These are phyloP conservation scores for Myathropa florea DNA, from an alignment of 2,888 invertebrate species.

Conservation along the genomic window DNA sequence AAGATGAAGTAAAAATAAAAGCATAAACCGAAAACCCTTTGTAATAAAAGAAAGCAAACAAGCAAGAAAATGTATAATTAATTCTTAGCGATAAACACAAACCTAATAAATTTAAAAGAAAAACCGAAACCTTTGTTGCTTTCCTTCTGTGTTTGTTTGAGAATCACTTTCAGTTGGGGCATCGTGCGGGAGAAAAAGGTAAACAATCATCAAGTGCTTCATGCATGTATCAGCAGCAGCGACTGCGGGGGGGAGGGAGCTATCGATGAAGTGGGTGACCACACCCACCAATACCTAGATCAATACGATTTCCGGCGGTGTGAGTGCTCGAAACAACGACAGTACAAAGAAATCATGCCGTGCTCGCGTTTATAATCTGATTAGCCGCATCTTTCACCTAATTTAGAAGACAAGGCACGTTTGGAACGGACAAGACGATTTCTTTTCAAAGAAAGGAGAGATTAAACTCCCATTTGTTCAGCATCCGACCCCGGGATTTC, in stretches of 20 bases:
- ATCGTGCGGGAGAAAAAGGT: background rate
- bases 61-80: constrained; percentile 46
- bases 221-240: background rate
- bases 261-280: background rate
- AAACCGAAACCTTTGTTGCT: background rate
- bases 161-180: background rate
- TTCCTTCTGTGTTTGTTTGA: background rate
- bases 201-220: background rate
- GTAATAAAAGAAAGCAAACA: constrained; percentile 46
- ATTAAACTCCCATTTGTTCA: background rate
- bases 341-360: too few species aligned
- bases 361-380: background rate
- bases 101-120: constrained; percentile 54
- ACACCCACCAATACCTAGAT: background rate
- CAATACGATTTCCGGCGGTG: background rate
- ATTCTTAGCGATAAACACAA: constrained; percentile 63
- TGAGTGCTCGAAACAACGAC: too few species aligned
- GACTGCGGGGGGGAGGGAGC: background rate
- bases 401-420: background rate
- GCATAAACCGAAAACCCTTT: constrained; percentile 53
- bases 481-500: background rate
- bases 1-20: constrained; percentile 26
- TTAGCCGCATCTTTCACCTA: background rate
- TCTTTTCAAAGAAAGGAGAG: background rate
- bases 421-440: background rate